These are phyloP conservation scores for Heteropelma amictum DNA, from an alignment of 2,888 invertebrate species.

Conservation along the genomic window DNA sequence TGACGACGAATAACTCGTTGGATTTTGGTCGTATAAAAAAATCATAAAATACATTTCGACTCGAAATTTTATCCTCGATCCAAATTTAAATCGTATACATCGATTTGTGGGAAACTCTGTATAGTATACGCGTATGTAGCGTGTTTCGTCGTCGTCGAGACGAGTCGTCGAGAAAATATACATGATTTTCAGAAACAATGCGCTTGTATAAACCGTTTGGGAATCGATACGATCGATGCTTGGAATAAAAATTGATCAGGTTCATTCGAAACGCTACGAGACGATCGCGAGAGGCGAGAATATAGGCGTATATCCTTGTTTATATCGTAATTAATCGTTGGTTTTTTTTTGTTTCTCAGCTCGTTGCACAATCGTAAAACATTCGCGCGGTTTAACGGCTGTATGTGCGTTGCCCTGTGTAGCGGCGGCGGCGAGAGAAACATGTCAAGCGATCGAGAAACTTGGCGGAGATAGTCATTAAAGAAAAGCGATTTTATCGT, in stretches of 20 bases:
- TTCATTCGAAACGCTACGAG: background rate
- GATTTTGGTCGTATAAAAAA: no score
- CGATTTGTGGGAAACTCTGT: background rate
- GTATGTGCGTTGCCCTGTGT: no score
- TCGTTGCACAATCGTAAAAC: conserved; percentile 22
- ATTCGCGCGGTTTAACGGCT: conserved; percentile 21
- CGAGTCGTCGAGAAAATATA: conserved; percentile 37
- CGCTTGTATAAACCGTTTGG: conserved; percentile 11
- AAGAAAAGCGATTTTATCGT: conserved; percentile 57
- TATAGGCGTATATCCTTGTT: background rate
- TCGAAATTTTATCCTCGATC: no score
- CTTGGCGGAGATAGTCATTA: conserved; percentile 18
- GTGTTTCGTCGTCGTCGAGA: conserved; percentile 47
- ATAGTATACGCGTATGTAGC: conserved; percentile 26
- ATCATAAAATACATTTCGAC: no score
- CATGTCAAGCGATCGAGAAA: conserved; percentile 40
- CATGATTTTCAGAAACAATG: conserved; percentile 22
- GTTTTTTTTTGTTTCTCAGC: background rate
- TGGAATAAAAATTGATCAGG: background rate
- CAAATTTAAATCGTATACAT: no score
- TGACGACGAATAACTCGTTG: no score
- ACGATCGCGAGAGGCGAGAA: no score
- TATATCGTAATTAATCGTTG: conserved; percentile 40
- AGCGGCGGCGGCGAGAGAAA: conserved; percentile 16
- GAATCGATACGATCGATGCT: conserved; percentile 30